Evolutionary conservation across 1,140 invertebrate species (phyloP), one percentile per base, ranked within the genome.

Genomic region (Mercenaria mercenaria): DNA sequence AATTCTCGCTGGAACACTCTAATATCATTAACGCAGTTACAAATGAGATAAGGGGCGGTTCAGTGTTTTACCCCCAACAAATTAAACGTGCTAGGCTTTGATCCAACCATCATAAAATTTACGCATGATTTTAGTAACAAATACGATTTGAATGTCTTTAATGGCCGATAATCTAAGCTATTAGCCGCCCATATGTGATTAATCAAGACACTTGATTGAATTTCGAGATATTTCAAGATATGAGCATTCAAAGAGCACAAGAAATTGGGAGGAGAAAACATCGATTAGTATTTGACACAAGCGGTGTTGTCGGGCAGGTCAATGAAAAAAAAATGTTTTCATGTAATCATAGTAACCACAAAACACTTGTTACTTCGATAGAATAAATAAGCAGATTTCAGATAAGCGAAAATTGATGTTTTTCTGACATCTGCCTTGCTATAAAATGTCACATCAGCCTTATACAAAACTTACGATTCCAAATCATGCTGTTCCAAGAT

Each of bases 151-250:
- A 79, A 79, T 79, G 47, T 79, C 26, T 52, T 52, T 79, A 79
- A 79, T 79, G 76, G 47, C 20, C 47, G 32, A 50, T 79, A 79
- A 29, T 79, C 43, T 56, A 23, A 23, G 76, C 47, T 50, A 79
- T 79, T 79, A 79, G 15, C 76, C 76, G 76, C 76, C 76, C 76
- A 79, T 79, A 79, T 79, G 76, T 79, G 50, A 79, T 79, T 79
- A 56, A 79, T 79, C 76, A 79, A 20, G 15, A 4, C 37, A 52
- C 76, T 56, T 79, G 76, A 79, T 79, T 79, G 76, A 79, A 79
- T 79, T 56, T 37, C 29, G 50, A 79, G 76, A 79, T 79, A 79
- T 56, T 79, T n/a, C 2, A 52, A 79, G 76, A 79, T 79, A 50
- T n/a, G 76, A 29, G 32, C 76, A 59, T 37, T 79, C 23, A 56